A percentile compares a stretch with the other conserved stretches of the same genome.
phyloP scores from a whole-genome alignment of 2,888 invertebrate species.

The Cheilosia urbana region DNA sequence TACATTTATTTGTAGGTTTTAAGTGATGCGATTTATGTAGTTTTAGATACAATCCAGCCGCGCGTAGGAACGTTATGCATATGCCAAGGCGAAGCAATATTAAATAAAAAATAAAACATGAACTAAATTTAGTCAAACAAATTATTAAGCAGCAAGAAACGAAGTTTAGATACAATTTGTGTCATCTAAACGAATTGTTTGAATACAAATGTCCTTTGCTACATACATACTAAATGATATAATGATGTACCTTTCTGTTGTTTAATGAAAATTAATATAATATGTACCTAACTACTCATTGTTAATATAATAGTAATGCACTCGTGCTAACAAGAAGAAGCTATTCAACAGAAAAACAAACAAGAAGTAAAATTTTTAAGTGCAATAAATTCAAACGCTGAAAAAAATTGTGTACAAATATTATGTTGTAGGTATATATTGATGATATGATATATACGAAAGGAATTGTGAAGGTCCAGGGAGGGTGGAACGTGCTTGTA shows the following conservation, averaged over 20 bases:
- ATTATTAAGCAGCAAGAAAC: constrained; percentile 13
- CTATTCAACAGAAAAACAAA: not conserved
- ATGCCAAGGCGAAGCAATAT: constrained; percentile 28
- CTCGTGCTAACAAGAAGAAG: constrained; percentile 30
- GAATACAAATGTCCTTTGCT: constrained; percentile 21
- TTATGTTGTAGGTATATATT: not conserved
- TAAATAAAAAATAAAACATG: not conserved
- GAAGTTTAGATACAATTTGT: constrained; percentile 27
- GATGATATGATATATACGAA: not conserved
- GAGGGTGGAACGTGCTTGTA: not conserved
- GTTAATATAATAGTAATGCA: constrained; percentile 46
- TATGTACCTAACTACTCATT: constrained; percentile 55
- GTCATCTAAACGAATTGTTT: constrained; percentile 29
- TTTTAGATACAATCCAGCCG: constrained; percentile 19
- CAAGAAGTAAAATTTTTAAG: constrained; percentile 1
- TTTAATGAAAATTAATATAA: constrained; percentile 9
- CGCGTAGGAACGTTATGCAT: constrained; percentile 14
- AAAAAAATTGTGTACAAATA: constrained; percentile 32
- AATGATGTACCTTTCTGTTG: constrained; percentile 55
- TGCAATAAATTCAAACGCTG: constrained; percentile 12
- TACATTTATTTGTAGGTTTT: constrained; percentile 1
- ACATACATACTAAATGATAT: constrained; percentile 18
- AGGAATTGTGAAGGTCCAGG: constrained; percentile 8
- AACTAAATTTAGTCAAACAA: not conserved
- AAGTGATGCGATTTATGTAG: constrained; percentile 10